These are phyloP conservation scores for Palaemon carinicauda DNA, from an alignment of 1,140 invertebrate genomes.

Conservation along the genomic window DNA sequence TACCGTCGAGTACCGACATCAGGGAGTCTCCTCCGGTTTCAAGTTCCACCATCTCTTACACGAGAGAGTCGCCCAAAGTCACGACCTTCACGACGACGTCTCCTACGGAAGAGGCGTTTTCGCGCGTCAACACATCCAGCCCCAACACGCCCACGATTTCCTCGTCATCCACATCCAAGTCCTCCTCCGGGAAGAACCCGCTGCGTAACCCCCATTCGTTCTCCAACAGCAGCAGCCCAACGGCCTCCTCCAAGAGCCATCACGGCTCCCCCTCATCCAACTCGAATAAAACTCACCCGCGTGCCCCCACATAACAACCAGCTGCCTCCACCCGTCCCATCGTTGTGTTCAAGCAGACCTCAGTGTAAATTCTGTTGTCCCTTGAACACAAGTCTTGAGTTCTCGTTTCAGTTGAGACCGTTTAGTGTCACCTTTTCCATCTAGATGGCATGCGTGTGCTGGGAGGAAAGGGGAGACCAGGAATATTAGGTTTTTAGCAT, in stretches of 20 bases:
- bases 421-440: constrained; percentile 4
- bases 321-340: constrained; percentile 39
- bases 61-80: neutral
- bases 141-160: neutral
- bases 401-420: constrained; percentile 30
- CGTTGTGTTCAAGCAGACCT: constrained; percentile 33
- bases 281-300: neutral
- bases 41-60: neutral
- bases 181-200: neutral
- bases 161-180: neutral
- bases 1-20: neutral
- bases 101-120: neutral
- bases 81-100: neutral
- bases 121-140: neutral
- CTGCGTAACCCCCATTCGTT: neutral
- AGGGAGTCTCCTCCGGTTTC: neutral
- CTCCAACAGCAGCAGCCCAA: neutral
- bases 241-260: neutral
- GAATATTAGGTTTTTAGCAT: neutral
- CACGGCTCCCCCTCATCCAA: neutral
- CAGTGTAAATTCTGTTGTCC: constrained; percentile 8
- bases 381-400: neutral
- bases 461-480: neutral
- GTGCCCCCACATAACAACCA: constrained; percentile 20
- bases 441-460: neutral